A percentile compares a stretch with the other conserved stretches of the same genome.
Evolutionary conservation across 2,113 vertebrate genomes (phyloP).

Genomic region (Oncorhynchus clarkii): DNA sequence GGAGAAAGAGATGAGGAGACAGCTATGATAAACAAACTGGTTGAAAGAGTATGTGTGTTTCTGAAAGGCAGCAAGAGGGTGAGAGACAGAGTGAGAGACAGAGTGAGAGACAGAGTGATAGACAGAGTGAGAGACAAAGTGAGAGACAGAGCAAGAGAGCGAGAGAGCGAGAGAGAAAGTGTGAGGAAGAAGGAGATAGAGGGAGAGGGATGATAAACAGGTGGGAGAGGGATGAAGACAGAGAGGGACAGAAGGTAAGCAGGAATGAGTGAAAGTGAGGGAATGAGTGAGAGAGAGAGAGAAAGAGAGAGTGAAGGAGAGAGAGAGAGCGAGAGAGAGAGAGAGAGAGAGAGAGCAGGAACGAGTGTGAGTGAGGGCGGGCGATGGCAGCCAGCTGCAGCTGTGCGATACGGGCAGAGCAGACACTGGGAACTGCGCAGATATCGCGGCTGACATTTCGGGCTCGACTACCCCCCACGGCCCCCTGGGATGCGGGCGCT

Average conservation of each 20-base stretch:
- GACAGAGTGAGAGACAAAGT: background rate
- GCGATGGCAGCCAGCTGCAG: constrained; percentile 64
- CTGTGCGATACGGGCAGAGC: constrained; percentile 63
- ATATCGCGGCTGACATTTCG: constrained; percentile 83
- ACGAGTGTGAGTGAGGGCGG: background rate
- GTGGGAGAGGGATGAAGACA: background rate
- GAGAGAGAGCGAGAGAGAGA: background rate
- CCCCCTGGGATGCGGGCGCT: constrained; percentile 71
- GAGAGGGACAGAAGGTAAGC: constrained; percentile 9
- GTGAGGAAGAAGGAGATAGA: constrained; percentile 22
- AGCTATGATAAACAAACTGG: constrained; percentile 32
- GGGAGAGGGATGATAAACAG: constrained; percentile 16
- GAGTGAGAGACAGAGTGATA: background rate
- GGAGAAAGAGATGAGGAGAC: constrained; percentile 28
- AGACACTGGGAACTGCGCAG: constrained; percentile 56
- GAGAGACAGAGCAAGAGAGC: constrained; percentile 7
- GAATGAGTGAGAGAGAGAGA: background rate
- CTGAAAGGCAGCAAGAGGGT: constrained; percentile 7
- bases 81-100: too few relatives aligned
- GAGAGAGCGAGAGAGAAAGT: background rate
- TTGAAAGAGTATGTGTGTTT: background rate
- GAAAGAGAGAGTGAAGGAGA: constrained; percentile 3
- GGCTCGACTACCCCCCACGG: constrained; percentile 65
- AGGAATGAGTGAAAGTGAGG: background rate
- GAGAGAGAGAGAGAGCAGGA: background rate